phyloP scores from a whole-genome alignment of 1,140 invertebrate species.

The Danaus plexippus region DNA sequence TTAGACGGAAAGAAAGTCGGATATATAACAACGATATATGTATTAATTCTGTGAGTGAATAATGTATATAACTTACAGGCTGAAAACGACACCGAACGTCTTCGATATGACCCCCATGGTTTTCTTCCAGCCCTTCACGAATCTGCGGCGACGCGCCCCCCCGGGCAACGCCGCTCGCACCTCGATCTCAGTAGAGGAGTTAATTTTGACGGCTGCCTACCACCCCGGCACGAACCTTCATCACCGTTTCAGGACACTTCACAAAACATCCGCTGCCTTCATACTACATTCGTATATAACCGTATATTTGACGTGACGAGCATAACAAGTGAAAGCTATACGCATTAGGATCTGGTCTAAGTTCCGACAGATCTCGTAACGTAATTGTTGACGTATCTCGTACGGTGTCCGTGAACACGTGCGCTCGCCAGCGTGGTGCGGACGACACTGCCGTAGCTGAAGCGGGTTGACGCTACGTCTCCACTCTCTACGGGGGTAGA shows the following conservation, averaged over 20 bases:
- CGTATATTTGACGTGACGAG: no score
- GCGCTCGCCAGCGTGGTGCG: conserved; percentile 31
- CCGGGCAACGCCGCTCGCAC: conserved; percentile 50
- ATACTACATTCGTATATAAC: conserved; percentile 7
- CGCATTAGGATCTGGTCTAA: no score
- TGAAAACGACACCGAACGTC: conserved; percentile 80
- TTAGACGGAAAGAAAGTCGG: not conserved
- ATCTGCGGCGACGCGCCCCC: conserved; percentile 61
- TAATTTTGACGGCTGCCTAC: conserved; percentile 51
- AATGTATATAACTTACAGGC: conserved; percentile 75
- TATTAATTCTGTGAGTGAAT: not conserved
- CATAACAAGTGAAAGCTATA: no score
- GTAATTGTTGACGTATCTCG: not conserved
- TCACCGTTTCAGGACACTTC: conserved; percentile 42
- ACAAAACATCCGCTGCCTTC: conserved; percentile 20
- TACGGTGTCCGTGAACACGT: conserved; percentile 26
- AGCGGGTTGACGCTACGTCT: conserved; percentile 31
- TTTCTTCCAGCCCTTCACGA: conserved; percentile 68
- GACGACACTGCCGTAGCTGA: conserved; percentile 43
- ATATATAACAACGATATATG: not conserved
- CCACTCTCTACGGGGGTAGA: conserved; percentile 45
- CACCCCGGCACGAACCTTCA: conserved; percentile 30
- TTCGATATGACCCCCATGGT: conserved; percentile 81
- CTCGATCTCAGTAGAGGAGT: conserved; percentile 54
- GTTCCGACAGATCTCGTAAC: conserved; percentile 17